Evolutionary conservation across 2,888 invertebrate genomes (phyloP).

Genomic region (Xestia ashworthii): DNA sequence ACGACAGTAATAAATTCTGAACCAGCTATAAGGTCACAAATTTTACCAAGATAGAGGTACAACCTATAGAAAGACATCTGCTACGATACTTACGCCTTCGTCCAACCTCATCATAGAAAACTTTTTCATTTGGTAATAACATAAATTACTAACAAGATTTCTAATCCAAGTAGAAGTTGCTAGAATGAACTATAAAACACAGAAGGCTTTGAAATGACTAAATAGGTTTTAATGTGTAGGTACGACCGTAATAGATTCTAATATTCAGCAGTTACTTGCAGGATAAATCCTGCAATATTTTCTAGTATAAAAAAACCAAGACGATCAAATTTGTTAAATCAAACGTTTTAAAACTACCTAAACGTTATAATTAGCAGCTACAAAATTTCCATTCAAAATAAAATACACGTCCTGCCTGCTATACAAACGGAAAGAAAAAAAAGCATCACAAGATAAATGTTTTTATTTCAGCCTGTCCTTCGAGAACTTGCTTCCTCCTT

Average conservation of each 20-base stretch:
- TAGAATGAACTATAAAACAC: background rate
- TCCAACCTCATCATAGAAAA: background rate
- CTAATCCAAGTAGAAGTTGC: background rate
- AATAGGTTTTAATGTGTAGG: background rate
- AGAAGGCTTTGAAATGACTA: background rate
- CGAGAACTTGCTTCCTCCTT: constrained; percentile 60
- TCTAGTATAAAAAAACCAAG: background rate
- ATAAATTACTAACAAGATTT: background rate
- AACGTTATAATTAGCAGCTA: background rate
- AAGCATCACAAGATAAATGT: constrained; percentile 35
- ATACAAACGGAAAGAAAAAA: constrained; percentile 15
- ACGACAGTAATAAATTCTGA: too few relatives aligned
- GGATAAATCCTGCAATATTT: background rate
- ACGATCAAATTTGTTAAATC: background rate
- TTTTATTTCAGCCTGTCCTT: constrained; percentile 51
- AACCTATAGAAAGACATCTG: background rate
- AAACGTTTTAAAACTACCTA: background rate
- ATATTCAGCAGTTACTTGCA: background rate
- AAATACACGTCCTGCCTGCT: constrained; percentile 22
- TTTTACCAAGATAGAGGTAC: background rate
- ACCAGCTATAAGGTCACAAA: too few relatives aligned
- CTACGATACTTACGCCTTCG: background rate
- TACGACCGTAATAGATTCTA: background rate
- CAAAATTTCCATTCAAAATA: constrained; percentile 24
- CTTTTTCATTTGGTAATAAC: background rate